Base-by-base conservation (phyloP, 2,888 invertebrate genomes). In the Agrochola lychnidis region DNA sequence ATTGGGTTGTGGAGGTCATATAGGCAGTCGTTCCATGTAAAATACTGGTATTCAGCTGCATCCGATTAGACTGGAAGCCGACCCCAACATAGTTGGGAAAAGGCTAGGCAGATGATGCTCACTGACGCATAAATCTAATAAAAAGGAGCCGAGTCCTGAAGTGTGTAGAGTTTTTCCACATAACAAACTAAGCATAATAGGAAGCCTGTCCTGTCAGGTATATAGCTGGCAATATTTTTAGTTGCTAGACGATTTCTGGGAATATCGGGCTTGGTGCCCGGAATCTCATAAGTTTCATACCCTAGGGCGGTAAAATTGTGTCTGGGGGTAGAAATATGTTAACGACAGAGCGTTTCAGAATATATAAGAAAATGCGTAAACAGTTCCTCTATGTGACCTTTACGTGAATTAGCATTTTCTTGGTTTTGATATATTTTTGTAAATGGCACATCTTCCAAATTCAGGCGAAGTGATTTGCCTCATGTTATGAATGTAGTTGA, bases 201-300 rank as follows among this genome's bases (percentile, higher is more conserved):
- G 14, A 62, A 72, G 42, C 25, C 30, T 79, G 63, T 66, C 30
- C 30, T 79, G 62, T 66, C 48, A 56, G 40, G 56, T 64, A 71
- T 64, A 71, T 4, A 14, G 40, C 40, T 66, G 12, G 40, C 25
- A 63, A 67, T 69, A 70, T 75, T 78, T 76, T 78, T 48, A 76
- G 61, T 69, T 66, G 16, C 64, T 62, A 36, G 62, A 56, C 63
- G 68, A 79, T 79, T 73, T 62, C 73, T 45, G 64, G 14, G 56
- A 76, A 78, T 68, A 80, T 75, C 77, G 70, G 70, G 36, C 68
- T 76, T 74, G 64, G 48, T 79, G 76, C 74, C 74, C 69, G 51
- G 64, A 78, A 82, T 74, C 70, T 79, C 74, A 76, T 77, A 70
- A 82, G 67, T 63, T 73, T 30, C 36, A 25, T 64, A 70, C 56